These are phyloP conservation scores for Alouatta palliata DNA, from an alignment of 2,113 vertebrate species.

Conservation along the genomic window DNA sequence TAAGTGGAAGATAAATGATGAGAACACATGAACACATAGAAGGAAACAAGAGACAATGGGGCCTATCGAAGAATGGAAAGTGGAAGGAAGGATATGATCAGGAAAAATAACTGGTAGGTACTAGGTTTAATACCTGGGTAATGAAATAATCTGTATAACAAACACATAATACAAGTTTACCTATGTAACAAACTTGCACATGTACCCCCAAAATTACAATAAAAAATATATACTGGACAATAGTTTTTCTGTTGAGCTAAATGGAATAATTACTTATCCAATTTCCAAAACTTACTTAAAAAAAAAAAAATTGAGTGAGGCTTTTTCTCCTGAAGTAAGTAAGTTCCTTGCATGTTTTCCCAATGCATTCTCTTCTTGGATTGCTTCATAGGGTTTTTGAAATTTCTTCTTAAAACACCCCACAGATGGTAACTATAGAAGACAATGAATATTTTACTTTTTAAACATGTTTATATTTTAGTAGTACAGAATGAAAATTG, in stretches of 20 bases:
- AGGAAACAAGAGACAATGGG: too few species aligned
- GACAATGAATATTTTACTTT: neutral
- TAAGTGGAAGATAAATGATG: too few species aligned
- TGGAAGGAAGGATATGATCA: too few species aligned
- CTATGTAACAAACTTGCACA: too few species aligned
- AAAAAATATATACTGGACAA: neutral
- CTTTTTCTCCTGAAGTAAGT: neutral
- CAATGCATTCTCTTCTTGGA: conserved; percentile 6
- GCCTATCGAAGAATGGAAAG: too few species aligned
- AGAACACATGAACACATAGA: too few species aligned
- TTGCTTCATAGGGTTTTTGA: neutral
- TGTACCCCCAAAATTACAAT: too few species aligned
- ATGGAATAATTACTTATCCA: neutral
- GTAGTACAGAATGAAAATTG: neutral
- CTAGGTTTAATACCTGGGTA: too few species aligned
- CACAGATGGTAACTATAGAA: conserved; percentile 11
- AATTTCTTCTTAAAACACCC: conserved; percentile 43
- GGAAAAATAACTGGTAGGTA: too few species aligned
- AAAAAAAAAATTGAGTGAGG: conserved; percentile 13
- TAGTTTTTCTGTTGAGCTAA: conserved; percentile 19
- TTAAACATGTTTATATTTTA: neutral
- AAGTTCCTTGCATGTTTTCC: neutral
- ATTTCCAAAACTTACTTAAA: neutral
- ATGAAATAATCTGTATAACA: too few species aligned
- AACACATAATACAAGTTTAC: too few species aligned